phyloP scores from a whole-genome alignment of 2,797 vertebrate genomes.

The Diglossa cyanea region DNA sequence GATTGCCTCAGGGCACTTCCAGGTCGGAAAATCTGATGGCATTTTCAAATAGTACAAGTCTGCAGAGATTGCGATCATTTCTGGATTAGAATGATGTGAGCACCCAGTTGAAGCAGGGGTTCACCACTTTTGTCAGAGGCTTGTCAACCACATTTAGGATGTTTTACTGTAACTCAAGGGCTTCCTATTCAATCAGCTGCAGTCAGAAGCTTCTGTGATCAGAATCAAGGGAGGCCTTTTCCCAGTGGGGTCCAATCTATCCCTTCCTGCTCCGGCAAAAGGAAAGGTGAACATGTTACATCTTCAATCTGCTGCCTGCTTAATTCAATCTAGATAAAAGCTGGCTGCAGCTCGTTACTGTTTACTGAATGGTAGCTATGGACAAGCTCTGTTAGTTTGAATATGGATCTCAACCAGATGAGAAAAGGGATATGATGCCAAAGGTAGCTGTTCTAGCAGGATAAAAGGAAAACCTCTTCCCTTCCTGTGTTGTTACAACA shows the following conservation, averaged over 20 bases:
- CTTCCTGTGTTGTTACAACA: conserved; percentile 33
- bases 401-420: background rate
- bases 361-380: background rate
- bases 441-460: conserved; percentile 16
- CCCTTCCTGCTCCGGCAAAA: background rate
- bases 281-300: background rate
- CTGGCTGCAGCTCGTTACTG: background rate
- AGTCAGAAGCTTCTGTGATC: background rate
- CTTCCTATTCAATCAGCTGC: background rate
- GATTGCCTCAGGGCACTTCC: background rate
- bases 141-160: background rate
- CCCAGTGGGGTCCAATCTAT: background rate
- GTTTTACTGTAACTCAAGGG: background rate
- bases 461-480: conserved; percentile 46
- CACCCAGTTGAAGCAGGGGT: background rate
- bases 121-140: background rate
- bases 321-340: background rate
- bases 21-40: background rate
- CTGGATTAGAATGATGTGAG: background rate
- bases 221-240: background rate
- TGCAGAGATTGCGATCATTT: background rate
- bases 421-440: conserved; percentile 22
- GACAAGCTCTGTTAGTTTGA: background rate
- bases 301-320: background rate
- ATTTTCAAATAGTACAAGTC: background rate